Percentiles rank a stretch among this genome's conserved stretches.
Conservation (phyloP, 2,888 invertebrate genomes). For the Thymelicus acteon region DNA sequence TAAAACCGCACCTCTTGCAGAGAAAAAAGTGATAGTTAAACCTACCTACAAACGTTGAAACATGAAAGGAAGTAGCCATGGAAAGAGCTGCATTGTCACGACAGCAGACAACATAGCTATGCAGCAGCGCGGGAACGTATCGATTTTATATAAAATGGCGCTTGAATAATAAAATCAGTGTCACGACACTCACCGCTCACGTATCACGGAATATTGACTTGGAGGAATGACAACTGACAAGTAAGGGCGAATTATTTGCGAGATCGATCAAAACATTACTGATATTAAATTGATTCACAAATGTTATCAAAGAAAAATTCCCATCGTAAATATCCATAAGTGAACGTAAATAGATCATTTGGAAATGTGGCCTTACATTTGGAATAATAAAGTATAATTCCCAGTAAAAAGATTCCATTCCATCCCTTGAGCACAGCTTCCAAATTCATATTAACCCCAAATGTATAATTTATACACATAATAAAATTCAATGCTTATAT, state of each 20-base stretch:
- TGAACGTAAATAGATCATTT: too few relatives aligned
- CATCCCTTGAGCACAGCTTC: too few relatives aligned
- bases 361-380: too few relatives aligned
- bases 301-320: background rate
- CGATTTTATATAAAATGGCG: conserved; percentile 24
- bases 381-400: too few relatives aligned
- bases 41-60: conserved; percentile 1
- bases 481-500: too few relatives aligned
- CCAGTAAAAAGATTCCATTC: too few relatives aligned
- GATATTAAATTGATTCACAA: background rate
- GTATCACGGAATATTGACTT: background rate
- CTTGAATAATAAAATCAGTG: conserved; percentile 27
- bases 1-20: background rate
- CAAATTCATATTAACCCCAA: too few relatives aligned
- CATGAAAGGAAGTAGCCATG: conserved; percentile 15
- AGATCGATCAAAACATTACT: too few relatives aligned
- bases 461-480: too few relatives aligned
- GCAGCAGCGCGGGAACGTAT: conserved; percentile 10
- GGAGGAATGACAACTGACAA: background rate
- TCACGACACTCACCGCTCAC: conserved; percentile 7
- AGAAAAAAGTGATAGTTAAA: background rate
- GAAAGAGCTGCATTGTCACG: conserved; percentile 23
- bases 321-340: too few relatives aligned
- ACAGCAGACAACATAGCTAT: conserved; percentile 16
- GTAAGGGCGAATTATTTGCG: background rate